phyloP scores from a whole-genome alignment of 2,113 vertebrate species.

The Propithecus coquereli region DNA sequence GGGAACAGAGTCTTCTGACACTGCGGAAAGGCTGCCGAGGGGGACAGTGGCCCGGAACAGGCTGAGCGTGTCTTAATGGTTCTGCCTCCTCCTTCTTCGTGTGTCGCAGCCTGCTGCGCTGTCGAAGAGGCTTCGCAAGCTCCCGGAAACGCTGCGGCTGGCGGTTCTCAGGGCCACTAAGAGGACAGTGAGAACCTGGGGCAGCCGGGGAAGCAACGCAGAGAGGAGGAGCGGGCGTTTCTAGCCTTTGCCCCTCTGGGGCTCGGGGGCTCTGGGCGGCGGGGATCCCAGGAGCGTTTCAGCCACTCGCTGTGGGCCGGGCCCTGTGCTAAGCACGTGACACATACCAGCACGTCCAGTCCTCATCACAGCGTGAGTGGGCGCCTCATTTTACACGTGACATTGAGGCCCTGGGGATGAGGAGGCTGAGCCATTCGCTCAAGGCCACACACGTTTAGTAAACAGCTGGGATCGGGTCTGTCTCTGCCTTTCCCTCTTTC shows the following conservation, averaged over 20 bases:
- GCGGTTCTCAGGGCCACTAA: neutral
- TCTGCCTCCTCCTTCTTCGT: neutral
- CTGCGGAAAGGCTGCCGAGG: neutral
- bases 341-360: neutral
- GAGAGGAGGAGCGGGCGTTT: neutral
- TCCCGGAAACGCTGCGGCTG: neutral
- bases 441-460: neutral
- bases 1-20: slow-evolving; percentile 38
- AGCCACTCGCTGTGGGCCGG: rapidly evolving
- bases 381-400: neutral
- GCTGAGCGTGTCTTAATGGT: neutral
- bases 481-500: neutral
- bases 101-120: neutral
- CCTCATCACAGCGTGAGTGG: neutral
- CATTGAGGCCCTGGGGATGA: neutral
- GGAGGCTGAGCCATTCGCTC: neutral
- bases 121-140: neutral
- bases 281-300: neutral
- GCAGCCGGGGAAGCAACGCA: neutral
- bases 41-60: neutral
- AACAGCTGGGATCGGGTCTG: neutral
- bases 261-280: rapidly evolving
- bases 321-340: neutral
- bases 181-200: neutral
- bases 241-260: neutral